These are phyloP conservation scores for Pseudochirops corinnae DNA, from an alignment of 2,797 vertebrate genomes.

Conservation along the genomic window DNA sequence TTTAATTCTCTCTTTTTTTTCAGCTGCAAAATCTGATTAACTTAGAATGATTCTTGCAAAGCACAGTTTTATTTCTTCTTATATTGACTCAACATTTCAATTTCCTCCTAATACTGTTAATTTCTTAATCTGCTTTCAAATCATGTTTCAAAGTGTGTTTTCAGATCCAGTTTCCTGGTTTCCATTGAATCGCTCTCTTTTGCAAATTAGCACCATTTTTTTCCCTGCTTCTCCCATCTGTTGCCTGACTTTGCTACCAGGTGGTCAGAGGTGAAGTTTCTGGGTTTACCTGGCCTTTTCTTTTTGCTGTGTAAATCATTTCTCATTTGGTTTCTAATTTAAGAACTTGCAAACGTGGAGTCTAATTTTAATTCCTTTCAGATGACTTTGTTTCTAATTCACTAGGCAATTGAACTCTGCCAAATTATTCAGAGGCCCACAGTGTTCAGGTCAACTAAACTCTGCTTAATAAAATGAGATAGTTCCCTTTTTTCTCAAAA, in stretches of 20 bases:
- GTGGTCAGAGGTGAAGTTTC: neutral
- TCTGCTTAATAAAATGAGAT: neutral
- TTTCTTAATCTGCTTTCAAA: slow-evolving; percentile 4
- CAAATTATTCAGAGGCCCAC: neutral
- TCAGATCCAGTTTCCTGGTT: neutral
- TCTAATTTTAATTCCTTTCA: neutral
- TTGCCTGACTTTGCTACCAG: neutral
- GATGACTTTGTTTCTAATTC: neutral
- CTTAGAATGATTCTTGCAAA: neutral
- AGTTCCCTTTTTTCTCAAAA: neutral
- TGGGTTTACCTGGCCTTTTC: neutral
- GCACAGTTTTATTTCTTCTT: neutral
- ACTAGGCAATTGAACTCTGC: neutral
- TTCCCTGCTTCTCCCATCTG: neutral
- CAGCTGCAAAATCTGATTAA: neutral
- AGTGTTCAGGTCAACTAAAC: neutral
- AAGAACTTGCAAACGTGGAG: neutral
- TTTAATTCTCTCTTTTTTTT: neutral
- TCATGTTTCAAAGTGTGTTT: neutral
- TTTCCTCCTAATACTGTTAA: neutral
- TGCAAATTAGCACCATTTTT: neutral
- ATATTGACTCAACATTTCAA: neutral
- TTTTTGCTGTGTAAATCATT: neutral
- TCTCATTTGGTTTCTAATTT: neutral
- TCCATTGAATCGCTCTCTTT: neutral